Percentiles rank a stretch among this genome's conserved stretches.
phyloP scores from a whole-genome alignment of 92 coral and sea anemone genomes.

The Nematostella vectensis region DNA sequence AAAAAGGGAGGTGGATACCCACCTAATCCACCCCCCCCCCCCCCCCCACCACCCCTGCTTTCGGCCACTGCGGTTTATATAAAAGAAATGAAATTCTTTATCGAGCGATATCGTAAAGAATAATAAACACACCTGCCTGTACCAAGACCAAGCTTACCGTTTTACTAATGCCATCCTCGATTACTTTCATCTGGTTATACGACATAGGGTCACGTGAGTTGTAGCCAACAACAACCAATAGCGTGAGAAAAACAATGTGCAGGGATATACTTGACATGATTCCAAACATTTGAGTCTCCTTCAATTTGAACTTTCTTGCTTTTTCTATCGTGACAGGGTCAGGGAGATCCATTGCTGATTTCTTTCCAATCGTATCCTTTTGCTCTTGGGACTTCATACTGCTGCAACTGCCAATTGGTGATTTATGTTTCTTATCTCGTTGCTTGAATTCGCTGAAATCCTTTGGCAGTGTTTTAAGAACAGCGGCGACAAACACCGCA shows the following conservation, averaged over 20 bases:
- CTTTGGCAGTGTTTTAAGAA: conserved; percentile 27
- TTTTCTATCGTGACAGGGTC: conserved; percentile 35
- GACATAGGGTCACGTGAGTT: conserved; percentile 54
- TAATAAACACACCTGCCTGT: neutral
- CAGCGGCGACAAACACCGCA: conserved; percentile 30
- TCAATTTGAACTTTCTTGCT: conserved; percentile 44
- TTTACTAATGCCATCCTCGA: conserved; percentile 4
- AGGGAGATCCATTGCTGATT: conserved; percentile 27
- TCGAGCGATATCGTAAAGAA: neutral
- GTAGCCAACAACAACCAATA: conserved; percentile 48
- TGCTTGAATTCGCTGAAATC: conserved; percentile 20
- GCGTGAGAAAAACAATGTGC: conserved; percentile 38
- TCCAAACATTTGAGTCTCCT: conserved; percentile 39
- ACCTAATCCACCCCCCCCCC: too few relatives aligned
- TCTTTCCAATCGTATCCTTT: neutral
- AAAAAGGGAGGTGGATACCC: too few relatives aligned
- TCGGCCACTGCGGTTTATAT: neutral
- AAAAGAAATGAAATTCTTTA: neutral
- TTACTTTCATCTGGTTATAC: conserved; percentile 27
- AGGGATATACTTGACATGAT: conserved; percentile 45
- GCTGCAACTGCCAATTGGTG: neutral
- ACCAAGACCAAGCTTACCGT: conserved; percentile 6
- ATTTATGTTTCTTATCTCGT: neutral
- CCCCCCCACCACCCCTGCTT: neutral
- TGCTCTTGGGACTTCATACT: neutral